These are phyloP conservation scores for Atta texana DNA, from an alignment of 1,140 invertebrate genomes.

Conservation along the genomic window DNA sequence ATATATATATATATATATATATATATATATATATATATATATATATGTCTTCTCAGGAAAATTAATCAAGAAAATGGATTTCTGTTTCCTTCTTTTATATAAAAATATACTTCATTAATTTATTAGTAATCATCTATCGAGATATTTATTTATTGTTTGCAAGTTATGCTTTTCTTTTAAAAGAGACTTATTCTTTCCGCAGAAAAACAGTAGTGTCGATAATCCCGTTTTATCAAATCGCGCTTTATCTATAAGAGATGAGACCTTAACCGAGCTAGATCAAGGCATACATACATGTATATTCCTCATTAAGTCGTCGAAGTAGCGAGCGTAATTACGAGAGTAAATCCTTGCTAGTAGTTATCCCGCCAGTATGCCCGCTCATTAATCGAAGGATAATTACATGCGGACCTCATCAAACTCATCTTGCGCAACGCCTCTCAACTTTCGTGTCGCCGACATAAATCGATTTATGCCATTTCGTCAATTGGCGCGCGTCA, in stretches of 20 bases:
- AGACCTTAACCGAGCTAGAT: background rate
- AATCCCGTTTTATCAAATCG: background rate
- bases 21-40: too few relatives aligned
- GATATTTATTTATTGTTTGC: background rate
- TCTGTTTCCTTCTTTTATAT: background rate
- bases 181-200: background rate
- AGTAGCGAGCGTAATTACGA: constrained; percentile 49
- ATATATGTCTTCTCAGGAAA: background rate
- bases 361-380: constrained; percentile 29
- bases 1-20: too few relatives aligned
- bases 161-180: background rate
- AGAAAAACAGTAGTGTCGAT: background rate
- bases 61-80: background rate
- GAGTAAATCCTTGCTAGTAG: constrained; percentile 20
- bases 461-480: constrained; percentile 58
- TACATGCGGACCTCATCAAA: constrained; percentile 57
- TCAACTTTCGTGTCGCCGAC: constrained; percentile 45
- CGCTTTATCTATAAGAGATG: background rate
- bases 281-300: constrained; percentile 26
- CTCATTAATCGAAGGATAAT: constrained; percentile 52
- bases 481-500: background rate
- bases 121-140: background rate
- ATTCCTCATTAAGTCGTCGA: constrained; percentile 51
- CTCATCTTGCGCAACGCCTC: constrained; percentile 21
- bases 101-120: background rate